Conservation (phyloP, 2,888 invertebrate species). For the Ischnus inquisitorius region DNA sequence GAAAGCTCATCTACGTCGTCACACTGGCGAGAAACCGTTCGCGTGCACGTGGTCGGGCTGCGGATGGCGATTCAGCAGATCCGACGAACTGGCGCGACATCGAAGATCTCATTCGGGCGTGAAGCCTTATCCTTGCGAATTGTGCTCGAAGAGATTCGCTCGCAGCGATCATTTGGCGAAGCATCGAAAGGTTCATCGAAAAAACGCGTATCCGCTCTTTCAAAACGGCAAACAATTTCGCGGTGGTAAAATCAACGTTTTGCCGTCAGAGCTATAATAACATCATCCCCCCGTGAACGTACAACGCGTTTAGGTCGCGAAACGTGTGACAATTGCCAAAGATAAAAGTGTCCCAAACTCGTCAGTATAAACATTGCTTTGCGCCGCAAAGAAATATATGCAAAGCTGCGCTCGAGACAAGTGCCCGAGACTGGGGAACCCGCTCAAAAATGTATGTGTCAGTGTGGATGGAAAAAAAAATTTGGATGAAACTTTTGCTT, state of each 20-base stretch:
- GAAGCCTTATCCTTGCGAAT: slow-evolving; percentile 95
- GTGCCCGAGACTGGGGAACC: not conserved
- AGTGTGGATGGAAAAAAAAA: slow-evolving; percentile 8
- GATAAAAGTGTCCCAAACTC: slow-evolving; percentile 33
- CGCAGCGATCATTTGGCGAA: slow-evolving; percentile 97
- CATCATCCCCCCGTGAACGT: slow-evolving; percentile 12
- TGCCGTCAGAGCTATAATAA: slow-evolving; percentile 76
- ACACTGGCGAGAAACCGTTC: slow-evolving; percentile 93
- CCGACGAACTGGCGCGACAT: slow-evolving; percentile 97
- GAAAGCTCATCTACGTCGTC: slow-evolving; percentile 94
- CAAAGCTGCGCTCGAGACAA: not conserved
- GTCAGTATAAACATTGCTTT: slow-evolving; percentile 38
- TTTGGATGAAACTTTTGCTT: slow-evolving; percentile 16
- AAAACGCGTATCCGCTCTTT: slow-evolving; percentile 85
- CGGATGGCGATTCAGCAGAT: slow-evolving; percentile 96
- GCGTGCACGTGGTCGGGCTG: slow-evolving; percentile 93
- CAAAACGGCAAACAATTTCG: slow-evolving; percentile 78
- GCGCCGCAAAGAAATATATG: slow-evolving; percentile 17
- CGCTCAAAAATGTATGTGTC: not conserved
- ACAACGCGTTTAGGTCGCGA: slow-evolving; percentile 1
- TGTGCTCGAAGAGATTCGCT: slow-evolving; percentile 96
- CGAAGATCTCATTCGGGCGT: slow-evolving; percentile 97
- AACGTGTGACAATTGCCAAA: slow-evolving; percentile 48
- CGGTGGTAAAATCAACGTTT: slow-evolving; percentile 77
- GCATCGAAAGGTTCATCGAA: slow-evolving; percentile 94